Base-by-base conservation (phyloP, 2,113 vertebrate genomes). In the Butastur rufipennis region DNA sequence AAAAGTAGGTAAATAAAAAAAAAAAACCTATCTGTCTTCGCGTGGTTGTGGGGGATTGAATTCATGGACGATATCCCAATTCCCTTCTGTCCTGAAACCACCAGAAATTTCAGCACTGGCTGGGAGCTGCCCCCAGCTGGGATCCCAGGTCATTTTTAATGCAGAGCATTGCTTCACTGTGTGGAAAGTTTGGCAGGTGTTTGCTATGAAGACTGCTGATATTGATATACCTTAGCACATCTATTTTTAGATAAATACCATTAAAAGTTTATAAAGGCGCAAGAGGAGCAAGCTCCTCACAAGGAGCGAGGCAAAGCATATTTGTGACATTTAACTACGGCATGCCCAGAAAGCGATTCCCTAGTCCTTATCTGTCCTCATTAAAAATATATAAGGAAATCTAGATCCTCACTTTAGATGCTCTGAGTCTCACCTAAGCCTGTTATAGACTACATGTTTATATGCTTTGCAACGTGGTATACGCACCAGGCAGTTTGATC, bases 381-480 rank as follows among this genome's bases (percentile, higher is more conserved):
- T 68, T 80, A 70, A 80, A 88, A 48, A 59, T 10, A 67, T 9
- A 19, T 72, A 16, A 73, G 52, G 26, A 83, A 83, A 68, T 52
- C 34, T 67, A 29, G 2, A 18, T 74, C 9, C 67, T 80, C 16
- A 52, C 11, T 47, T 94, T 43, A 84, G 32, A 43, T 36, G 47
- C 9, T 90, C 27, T 71, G 65, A 48, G 32, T 70, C 61, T 94
- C 61, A 83, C 61, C 18, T 84, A 63, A 74, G 7, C 10, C 18
- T 52, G 6, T 27, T 38, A 26, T 3, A 71, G 22, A 65, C 38
- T n/a, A 48, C 53, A 65, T 32, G 10, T 75, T 85, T 36, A 31
- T 65, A 59, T 12, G 26, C 19, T 71, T 9, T 48, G 29, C 1
- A 1, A 38, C 0, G 0, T n/a, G 11, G 32, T 45, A 91, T 47